phyloP scores from a whole-genome alignment of 2,113 vertebrate species.

The Pteropus alecto region DNA sequence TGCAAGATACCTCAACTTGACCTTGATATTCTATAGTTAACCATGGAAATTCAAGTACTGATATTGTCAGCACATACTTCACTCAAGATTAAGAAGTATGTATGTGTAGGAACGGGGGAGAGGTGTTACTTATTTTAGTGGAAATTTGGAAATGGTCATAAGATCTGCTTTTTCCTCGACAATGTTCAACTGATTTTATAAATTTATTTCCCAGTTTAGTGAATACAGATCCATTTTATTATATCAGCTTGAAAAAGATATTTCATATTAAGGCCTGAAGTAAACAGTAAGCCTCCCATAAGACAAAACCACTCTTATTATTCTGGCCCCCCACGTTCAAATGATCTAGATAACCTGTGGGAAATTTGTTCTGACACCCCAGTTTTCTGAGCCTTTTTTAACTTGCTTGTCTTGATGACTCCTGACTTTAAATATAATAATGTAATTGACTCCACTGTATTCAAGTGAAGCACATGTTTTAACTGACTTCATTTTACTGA shows the following conservation, averaged over 20 bases:
- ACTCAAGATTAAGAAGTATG: background rate
- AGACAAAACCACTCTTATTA: background rate
- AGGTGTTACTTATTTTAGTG: background rate
- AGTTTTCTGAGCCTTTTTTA: background rate
- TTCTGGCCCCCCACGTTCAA: background rate
- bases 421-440: background rate
- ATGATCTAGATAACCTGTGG: background rate
- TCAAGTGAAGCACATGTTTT: background rate
- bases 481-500: background rate
- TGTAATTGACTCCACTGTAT: background rate
- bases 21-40: background rate
- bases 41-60: background rate
- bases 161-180: background rate
- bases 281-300: background rate
- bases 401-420: background rate
- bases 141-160: background rate
- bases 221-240: background rate
- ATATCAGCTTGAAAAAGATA: background rate
- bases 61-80: background rate
- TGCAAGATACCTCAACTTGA: background rate
- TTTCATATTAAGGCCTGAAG: background rate
- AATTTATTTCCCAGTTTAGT: background rate
- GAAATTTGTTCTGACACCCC: background rate
- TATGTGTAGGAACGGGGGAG: too few species aligned
- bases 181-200: background rate